phyloP scores from a whole-genome alignment of 2,888 invertebrate species.

The Blastobasis lacticolella region DNA sequence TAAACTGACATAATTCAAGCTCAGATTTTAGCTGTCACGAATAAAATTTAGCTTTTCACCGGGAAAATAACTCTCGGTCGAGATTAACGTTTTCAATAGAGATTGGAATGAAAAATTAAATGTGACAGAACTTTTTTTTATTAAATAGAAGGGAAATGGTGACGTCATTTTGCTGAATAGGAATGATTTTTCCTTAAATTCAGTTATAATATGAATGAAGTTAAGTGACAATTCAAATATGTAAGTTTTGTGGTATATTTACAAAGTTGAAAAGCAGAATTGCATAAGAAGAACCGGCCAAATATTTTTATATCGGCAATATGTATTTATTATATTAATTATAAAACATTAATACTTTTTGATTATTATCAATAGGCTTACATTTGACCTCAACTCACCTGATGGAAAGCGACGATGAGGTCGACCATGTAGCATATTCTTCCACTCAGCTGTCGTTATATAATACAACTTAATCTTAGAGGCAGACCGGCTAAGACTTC shows the following conservation, averaged over 20 bases:
- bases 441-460: no score
- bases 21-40: conserved; percentile 1
- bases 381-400: no score
- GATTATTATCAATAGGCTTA: no score
- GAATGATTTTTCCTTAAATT: not conserved
- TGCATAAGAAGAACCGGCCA: no score
- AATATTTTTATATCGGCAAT: no score
- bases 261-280: no score
- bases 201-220: not conserved
- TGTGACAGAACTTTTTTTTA: not conserved
- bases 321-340: no score
- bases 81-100: conserved; percentile 3
- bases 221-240: not conserved
- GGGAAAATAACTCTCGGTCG: conserved; percentile 5
- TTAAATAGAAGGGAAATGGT: not conserved
- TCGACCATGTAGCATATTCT: no score
- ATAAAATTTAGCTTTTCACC: conserved; percentile 7
- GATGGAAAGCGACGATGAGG: no score
- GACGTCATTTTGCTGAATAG: not conserved
- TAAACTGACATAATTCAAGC: not conserved
- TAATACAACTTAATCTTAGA: no score
- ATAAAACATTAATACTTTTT: no score
- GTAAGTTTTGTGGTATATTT: not conserved
- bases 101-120: not conserved
- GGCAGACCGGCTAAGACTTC: no score